Base-by-base conservation (phyloP, 2,113 vertebrate species). In the Malurus elegans region DNA sequence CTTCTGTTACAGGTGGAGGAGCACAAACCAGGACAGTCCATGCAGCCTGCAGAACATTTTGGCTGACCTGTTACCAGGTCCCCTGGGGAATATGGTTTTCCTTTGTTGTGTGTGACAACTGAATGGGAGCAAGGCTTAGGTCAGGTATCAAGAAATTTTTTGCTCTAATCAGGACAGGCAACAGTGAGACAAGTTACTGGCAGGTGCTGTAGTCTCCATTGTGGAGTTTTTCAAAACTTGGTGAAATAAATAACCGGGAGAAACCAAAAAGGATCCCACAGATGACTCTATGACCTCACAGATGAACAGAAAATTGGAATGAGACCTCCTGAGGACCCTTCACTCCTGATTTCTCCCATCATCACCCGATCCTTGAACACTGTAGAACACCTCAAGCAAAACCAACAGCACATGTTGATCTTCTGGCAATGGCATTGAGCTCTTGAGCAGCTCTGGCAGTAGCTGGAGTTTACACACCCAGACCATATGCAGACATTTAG, bases 201-300 rank as follows among this genome's bases (percentile, higher is more conserved):
- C 9, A 42, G 18, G 66, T 47, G 34, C 2, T 45, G 9, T 26
- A 44, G 16, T 50, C 36, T 65, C 45, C 9, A 10, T 47, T 31
- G 7, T 51, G 34, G 18, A 25, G 17, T 54, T 81, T 90, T 92
- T 42, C 45, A 81, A 50, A 54, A 74, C 5, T 40, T 0, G 0
- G 8, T 29, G 8, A 54, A 38, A 53, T 20, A 57, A 88, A 73
- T 19, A 54, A 66, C 10, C 3, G 6, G 19, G 18, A 81, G 10
- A 29, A 78, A 31, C 9, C 11, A 56, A 12, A 42, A 31, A 2
- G 2, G 17, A 74, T 9, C 25, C 72, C n/a, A 38, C 31, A 18
- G 16, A 47, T 57, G 16, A 24, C n/a, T 16, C 6, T 57, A 13
- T 3, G 3, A 18, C 8, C 10, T 40, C 28, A 15, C 0, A 38